Evolutionary conservation across 2,797 vertebrate species (phyloP).

Genomic region (Astyanax mexicanus): DNA sequence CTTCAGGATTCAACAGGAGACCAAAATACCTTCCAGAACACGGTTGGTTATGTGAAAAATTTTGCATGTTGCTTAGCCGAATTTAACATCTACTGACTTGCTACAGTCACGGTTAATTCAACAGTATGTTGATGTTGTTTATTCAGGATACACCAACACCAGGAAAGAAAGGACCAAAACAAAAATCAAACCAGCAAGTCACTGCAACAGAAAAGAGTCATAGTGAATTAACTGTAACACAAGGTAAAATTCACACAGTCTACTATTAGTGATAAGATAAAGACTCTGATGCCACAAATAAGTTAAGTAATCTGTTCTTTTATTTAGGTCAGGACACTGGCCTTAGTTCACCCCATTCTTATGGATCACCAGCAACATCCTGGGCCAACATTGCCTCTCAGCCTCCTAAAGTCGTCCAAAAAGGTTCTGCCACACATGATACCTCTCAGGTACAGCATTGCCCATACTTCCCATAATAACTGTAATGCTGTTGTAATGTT

Average conservation of each 20-base stretch:
- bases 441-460: conserved; percentile 64
- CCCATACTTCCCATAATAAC: too few species aligned
- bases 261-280: not conserved
- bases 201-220: conserved; percentile 27
- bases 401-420: conserved; percentile 73
- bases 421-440: conserved; percentile 59
- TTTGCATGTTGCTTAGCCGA: conserved; percentile 1
- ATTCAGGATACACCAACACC: conserved; percentile 36
- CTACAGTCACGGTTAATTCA: not conserved
- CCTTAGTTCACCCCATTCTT: conserved; percentile 20
- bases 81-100: not conserved
- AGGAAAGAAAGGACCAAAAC: conserved; percentile 49
- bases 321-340: conserved; percentile 31
- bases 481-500: too few species aligned
- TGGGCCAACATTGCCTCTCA: conserved; percentile 88
- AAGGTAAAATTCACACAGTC: conserved; percentile 56
- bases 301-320: not conserved
- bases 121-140: not conserved
- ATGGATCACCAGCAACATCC: conserved; percentile 63
- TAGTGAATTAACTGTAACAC: conserved; percentile 15
- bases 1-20: conserved; percentile 29
- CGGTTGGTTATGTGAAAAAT: not conserved
- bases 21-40: conserved; percentile 9
- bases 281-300: not conserved
- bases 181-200: conserved; percentile 37